phyloP scores from a whole-genome alignment of 2,113 vertebrate genomes.

The Corythaixoides concolor region DNA sequence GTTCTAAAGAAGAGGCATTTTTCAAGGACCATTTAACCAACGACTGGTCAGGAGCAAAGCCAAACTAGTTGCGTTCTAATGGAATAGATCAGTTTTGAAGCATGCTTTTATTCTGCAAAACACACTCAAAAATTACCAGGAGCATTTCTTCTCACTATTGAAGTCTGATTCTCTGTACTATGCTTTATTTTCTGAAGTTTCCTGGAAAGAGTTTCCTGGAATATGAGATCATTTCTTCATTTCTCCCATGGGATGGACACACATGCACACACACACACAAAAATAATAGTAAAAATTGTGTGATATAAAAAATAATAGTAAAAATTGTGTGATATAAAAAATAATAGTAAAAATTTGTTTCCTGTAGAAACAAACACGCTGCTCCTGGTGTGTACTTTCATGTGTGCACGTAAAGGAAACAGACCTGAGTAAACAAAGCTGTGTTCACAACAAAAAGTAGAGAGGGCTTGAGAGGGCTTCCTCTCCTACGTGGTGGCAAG shows the following conservation, averaged over 20 bases:
- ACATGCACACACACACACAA: not conserved
- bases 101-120: not conserved
- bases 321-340: constrained; percentile 4
- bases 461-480: not conserved
- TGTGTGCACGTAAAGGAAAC: constrained; percentile 21
- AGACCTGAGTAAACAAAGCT: not conserved
- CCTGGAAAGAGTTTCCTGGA: constrained; percentile 50
- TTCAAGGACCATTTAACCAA: not conserved
- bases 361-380: not conserved
- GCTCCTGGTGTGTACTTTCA: constrained; percentile 11
- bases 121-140: not conserved
- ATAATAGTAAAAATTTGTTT: too few relatives aligned
- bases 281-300: not conserved
- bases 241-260: constrained; percentile 10
- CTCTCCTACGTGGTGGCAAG: not conserved
- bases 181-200: constrained; percentile 20
- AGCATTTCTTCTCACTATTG: not conserved
- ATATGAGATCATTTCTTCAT: constrained; percentile 2
- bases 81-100: not conserved
- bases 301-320: too few relatives aligned
- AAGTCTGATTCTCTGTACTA: not conserved
- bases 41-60: not conserved
- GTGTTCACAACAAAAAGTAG: not conserved
- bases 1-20: not conserved
- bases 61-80: not conserved